Evolutionary conservation across 2,888 invertebrate genomes (phyloP), one percentile per base, ranked within the genome.

Genomic region (Eucriotettix oculatus): DNA sequence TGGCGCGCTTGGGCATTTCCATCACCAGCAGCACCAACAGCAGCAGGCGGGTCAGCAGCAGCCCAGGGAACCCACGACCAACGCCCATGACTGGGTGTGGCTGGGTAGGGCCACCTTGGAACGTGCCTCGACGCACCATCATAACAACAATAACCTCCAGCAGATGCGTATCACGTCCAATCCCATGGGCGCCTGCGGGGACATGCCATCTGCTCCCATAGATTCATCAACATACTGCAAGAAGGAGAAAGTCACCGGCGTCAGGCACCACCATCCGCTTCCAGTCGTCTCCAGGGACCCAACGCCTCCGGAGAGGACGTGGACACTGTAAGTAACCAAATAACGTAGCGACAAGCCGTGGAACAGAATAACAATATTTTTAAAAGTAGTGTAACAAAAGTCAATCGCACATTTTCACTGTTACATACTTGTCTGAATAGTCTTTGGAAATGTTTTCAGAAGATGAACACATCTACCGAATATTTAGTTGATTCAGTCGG

Each of bases 31-130:
- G 61, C 62, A 61, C 60, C 64, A 63, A 65, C 64, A 57, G 65
- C 54, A 70, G 56, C 73, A 73, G 42, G 67, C 60, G 48, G 55
- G 57, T 57, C 60, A 43, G 57, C 60, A 58, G 58, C 3, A 84
- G 67, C 80, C 83, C 0, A 74, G 84, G 62, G 89, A 90, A 70
- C 86, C 89, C 0, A 90, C 90, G 9, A 90, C 90, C 42, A 92
- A 93, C 71, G 93, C 89, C 0, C 93, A 93, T 68, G 93, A 94
- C 69, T 93, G 92, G 92, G 95, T 97, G 56, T 97, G 96, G 96
- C 79, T 97, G 62, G 95, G 96, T 68, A 76, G 85, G 57, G 85
- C 85, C 10, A 86, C 86, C 10, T 78, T 87, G 63, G 85, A 80
- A 64, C 73, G 79, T 55, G 73, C 74, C 40, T 72, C 73, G 40